Percentiles rank a stretch among this genome's conserved stretches.
These are phyloP conservation scores for Urophycis tenuis DNA, from an alignment of 2,797 vertebrate genomes.

Conservation along the genomic window DNA sequence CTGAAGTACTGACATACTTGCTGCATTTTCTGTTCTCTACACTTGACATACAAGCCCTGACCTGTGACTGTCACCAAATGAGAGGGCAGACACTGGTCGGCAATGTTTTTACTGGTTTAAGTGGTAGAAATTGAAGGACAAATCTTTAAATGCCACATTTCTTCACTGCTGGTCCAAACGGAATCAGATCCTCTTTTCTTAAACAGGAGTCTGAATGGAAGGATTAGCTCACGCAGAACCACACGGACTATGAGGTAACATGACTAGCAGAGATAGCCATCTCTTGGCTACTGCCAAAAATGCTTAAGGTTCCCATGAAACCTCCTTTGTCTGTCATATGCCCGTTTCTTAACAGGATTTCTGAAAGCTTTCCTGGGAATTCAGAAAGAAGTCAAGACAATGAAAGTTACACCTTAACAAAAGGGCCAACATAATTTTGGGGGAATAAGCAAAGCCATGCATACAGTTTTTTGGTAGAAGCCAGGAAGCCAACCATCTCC, in stretches of 20 bases:
- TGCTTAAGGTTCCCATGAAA: not conserved
- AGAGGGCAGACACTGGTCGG: conserved; percentile 24
- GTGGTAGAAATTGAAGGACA: not conserved
- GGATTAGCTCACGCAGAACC: not conserved
- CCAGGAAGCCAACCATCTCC: conserved; percentile 98
- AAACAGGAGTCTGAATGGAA: not conserved
- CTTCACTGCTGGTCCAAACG: not conserved
- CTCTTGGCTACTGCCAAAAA: not conserved
- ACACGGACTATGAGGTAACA: not conserved
- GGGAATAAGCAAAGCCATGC: conserved; percentile 28
- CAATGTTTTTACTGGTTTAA: not conserved
- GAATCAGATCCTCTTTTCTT: not conserved
- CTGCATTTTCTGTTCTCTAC: conserved; percentile 43
- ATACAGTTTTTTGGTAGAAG: conserved; percentile 88
- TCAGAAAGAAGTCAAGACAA: not conserved
- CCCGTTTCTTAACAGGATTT: not conserved
- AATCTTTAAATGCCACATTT: not conserved
- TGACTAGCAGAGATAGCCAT: not conserved
- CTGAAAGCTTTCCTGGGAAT: not conserved
- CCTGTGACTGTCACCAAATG: conserved; percentile 39
- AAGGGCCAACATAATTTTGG: not conserved
- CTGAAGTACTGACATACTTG: conserved; percentile 21
- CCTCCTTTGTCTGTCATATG: not conserved
- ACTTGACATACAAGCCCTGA: conserved; percentile 47
- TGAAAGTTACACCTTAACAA: not conserved